phyloP scores from a whole-genome alignment of 2,113 vertebrate genomes.

The Anser cygnoides region DNA sequence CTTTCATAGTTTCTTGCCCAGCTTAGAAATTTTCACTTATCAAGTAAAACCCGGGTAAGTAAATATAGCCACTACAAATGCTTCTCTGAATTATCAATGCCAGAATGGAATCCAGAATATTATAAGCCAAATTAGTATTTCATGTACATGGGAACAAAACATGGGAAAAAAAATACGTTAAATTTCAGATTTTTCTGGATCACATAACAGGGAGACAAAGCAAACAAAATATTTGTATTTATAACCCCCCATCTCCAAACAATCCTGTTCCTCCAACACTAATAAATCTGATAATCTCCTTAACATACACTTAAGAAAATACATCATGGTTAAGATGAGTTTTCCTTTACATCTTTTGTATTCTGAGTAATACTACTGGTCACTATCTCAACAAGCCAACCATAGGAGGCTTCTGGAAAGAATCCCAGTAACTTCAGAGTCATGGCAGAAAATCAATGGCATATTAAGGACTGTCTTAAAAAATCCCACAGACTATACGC shows the following conservation, averaged over 20 bases:
- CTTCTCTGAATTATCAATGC: not conserved
- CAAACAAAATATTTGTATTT: not conserved
- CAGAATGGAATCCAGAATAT: constrained; percentile 25
- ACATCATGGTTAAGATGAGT: not conserved
- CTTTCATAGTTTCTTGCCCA: constrained; percentile 24
- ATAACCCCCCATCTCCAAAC: not conserved
- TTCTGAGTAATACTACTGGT: not conserved
- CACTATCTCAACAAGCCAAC: not conserved
- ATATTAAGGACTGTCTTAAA: not conserved
- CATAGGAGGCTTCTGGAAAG: not conserved
- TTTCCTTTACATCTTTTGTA: not conserved
- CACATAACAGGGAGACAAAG: not conserved
- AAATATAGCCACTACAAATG: not conserved
- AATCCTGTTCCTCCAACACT: not conserved
- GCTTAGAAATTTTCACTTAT: constrained; percentile 3
- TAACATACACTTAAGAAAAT: not conserved
- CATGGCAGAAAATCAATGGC: not conserved
- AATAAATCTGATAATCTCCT: not conserved
- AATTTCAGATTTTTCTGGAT: not conserved
- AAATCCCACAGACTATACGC: not conserved
- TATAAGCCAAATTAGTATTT: not conserved
- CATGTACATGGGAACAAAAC: not conserved
- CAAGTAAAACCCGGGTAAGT: constrained; percentile 18
- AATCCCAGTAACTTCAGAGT: not conserved
- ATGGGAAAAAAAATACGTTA: not conserved